Evolutionary conservation across 53 echinoderm and acorn worm genomes (phyloP), one percentile per base, ranked within the genome.

Genomic region (Temnopleurus reevesii): DNA sequence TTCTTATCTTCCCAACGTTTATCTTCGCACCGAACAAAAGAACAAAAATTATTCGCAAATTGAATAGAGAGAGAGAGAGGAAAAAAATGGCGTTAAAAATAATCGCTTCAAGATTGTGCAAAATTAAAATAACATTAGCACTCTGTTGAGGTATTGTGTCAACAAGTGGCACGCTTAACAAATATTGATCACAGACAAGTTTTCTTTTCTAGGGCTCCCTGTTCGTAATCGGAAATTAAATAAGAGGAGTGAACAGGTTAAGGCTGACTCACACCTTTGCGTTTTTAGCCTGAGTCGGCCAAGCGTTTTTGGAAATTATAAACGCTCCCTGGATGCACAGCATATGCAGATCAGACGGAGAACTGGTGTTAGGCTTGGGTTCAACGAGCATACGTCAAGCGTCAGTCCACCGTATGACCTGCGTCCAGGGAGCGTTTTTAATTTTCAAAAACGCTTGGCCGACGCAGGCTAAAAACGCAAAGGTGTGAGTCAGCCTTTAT

Each of bases 51-150:
- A 4, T 56, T n/a, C 41, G 38, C 23, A 23, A 7, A 71, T 21
- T 41, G 23, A 71, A n/a, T n/a, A n/a, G n/a, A 71, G 41, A 15
- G 34, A 33, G 31, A 17, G 27, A 26, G 27, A 26, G 12, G 27
- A 58, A 58, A 41, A 71, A 41, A 71, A 4, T 71, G 36, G 71
- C 71, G 41, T 71, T 71, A 23, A 38, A 71, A 41, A 71, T 71
- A 71, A 71, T 71, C 71, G 71, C 41, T 41, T 71, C 41, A 38
- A 71, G 71, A 71, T 71, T 71, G 71, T 23, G 71, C 71, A 71
- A 71, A 63, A 71, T 71, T 71, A 71, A 71, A 71, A 71, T 71
- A 71, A 71, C 71, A 71, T 71, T 71, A 71, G 41, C 71, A 71
- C 71, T 27, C 71, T 10, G 71, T 38, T 71, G 71, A 71, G 41